Evolutionary conservation across 2,113 vertebrate genomes (phyloP).

Genomic region (Beaufortia kweichowensis): DNA sequence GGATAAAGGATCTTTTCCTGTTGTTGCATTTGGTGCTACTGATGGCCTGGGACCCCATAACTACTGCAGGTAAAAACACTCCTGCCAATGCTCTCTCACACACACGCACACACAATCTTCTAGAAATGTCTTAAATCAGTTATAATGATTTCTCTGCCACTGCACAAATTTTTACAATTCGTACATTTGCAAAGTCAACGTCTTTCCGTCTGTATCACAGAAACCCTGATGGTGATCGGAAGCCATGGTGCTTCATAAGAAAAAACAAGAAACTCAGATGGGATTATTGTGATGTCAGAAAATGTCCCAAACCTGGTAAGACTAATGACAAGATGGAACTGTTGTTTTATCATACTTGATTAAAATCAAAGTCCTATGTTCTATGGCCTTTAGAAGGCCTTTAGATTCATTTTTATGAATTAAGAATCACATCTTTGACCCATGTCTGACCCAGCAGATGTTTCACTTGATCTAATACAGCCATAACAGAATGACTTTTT

Average conservation of each 20-base stretch:
- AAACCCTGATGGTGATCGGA: conserved; percentile 73
- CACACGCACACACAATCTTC: not conserved
- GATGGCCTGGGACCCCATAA: conserved; percentile 73
- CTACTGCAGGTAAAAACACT: conserved; percentile 71
- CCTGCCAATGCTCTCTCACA: no score
- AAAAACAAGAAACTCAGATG: conserved; percentile 60
- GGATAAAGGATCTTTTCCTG: conserved; percentile 56
- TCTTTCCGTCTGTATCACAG: conserved; percentile 52
- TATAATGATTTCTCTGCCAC: not conserved
- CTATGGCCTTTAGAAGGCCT: no score
- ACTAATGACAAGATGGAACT: conserved; percentile 31
- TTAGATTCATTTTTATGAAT: no score
- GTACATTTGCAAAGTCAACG: not conserved
- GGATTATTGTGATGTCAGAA: conserved; percentile 69
- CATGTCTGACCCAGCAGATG: not conserved
- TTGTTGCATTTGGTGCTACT: conserved; percentile 52
- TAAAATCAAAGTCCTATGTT: no score
- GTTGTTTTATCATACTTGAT: no score
- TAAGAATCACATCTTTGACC: not conserved
- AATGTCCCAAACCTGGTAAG: conserved; percentile 55
- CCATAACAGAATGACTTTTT: not conserved
- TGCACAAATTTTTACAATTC: not conserved
- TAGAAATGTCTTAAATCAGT: not conserved
- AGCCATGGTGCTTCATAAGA: conserved; percentile 76
- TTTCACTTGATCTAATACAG: not conserved